Percentiles rank a stretch among this genome's conserved stretches.
These are phyloP conservation scores for Heliothis subflexa DNA, from an alignment of 1,140 invertebrate genomes.

Conservation along the genomic window DNA sequence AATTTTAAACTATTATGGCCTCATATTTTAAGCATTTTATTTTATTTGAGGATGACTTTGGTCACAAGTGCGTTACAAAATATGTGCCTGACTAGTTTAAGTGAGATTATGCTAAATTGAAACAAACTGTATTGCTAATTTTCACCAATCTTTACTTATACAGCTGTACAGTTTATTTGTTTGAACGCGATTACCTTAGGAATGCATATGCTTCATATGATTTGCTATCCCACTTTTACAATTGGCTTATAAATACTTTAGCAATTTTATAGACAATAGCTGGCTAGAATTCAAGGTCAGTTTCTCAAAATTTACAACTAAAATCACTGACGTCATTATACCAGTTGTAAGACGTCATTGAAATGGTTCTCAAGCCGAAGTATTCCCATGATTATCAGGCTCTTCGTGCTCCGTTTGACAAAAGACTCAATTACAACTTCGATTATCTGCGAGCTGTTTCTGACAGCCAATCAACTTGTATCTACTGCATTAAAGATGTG, in stretches of 20 bases:
- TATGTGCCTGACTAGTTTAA: neutral
- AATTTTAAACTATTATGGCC: conserved; percentile 16
- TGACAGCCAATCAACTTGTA: conserved; percentile 24
- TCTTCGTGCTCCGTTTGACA: conserved; percentile 26
- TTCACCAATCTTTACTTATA: no score
- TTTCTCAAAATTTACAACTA: no score
- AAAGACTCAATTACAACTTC: conserved; percentile 37
- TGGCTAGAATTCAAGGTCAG: no score
- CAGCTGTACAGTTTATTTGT: no score
- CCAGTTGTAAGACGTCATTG: neutral
- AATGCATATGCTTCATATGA: no score
- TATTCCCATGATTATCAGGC: conserved; percentile 26
- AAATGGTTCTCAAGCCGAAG: conserved; percentile 6
- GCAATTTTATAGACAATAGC: no score
- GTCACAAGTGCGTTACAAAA: no score
- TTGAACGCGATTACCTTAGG: no score
- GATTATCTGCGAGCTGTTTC: conserved; percentile 25
- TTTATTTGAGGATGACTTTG: neutral
- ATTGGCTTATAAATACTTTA: no score
- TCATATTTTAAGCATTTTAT: neutral
- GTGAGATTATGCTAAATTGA: neutral
- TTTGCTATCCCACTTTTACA: no score
- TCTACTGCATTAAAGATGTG: conserved; percentile 8
- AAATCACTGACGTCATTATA: neutral
- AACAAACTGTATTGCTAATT: no score